Evolutionary conservation across 2,113 vertebrate species (phyloP).

Genomic region (Eulacestoma nigropectus): DNA sequence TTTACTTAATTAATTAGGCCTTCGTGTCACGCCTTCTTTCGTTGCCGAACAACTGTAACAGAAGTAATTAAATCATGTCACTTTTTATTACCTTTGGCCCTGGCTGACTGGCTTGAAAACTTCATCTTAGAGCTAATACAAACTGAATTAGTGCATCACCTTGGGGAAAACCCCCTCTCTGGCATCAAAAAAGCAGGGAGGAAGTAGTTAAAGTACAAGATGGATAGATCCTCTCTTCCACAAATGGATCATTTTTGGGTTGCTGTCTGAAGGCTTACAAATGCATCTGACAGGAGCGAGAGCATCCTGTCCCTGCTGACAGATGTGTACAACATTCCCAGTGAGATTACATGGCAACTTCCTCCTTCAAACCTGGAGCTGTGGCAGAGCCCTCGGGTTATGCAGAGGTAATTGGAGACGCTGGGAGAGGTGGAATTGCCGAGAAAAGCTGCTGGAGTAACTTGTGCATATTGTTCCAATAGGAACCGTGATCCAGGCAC

Average conservation of each 20-base stretch:
- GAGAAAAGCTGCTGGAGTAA: conserved; percentile 22
- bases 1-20: conserved; percentile 74
- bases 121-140: conserved; percentile 66
- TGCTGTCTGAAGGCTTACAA: conserved; percentile 50
- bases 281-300: conserved; percentile 49
- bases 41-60: conserved; percentile 72
- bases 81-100: conserved; percentile 77
- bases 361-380: conserved; percentile 52
- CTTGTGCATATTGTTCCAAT: background rate
- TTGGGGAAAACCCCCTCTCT: conserved; percentile 60
- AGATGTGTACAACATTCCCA: conserved; percentile 57
- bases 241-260: conserved; percentile 28
- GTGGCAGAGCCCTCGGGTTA: conserved; percentile 30
- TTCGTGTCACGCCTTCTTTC: conserved; percentile 67
- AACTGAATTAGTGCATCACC: conserved; percentile 66
- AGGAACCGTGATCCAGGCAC: background rate
- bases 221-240: background rate
- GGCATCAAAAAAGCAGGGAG: conserved; percentile 45
- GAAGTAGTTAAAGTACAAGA: conserved; percentile 52
- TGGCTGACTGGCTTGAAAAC: conserved; percentile 65
- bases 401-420: conserved; percentile 35
- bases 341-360: conserved; percentile 63
- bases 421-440: conserved; percentile 51
- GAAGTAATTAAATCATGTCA: conserved; percentile 77
- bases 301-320: conserved; percentile 63